These are phyloP conservation scores for Clarias gariepinus DNA, from an alignment of 2,113 vertebrate species.

Conservation along the genomic window DNA sequence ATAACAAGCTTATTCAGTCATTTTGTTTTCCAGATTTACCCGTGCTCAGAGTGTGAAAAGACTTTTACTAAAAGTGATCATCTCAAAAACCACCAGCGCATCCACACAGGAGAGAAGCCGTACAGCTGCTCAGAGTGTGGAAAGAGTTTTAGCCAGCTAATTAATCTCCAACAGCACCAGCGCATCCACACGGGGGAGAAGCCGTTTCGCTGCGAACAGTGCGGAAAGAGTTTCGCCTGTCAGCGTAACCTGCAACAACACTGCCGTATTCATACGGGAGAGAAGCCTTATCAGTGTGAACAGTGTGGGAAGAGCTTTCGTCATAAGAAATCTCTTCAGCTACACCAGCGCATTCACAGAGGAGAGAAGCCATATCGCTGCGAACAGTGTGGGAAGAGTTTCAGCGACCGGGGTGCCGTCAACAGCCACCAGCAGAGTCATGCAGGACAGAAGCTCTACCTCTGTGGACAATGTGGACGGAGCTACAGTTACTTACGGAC, in stretches of 20 bases:
- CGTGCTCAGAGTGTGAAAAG: background rate
- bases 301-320: background rate
- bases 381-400: background rate
- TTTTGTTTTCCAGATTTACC: background rate
- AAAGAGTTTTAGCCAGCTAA: background rate
- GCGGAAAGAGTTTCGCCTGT: background rate
- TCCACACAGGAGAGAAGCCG: background rate
- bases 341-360: background rate
- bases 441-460: background rate
- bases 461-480: background rate
- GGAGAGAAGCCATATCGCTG: background rate
- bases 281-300: background rate
- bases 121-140: background rate
- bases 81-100: background rate
- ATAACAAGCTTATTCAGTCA: no score
- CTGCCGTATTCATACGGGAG: background rate
- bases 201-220: background rate
- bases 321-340: background rate
- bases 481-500: background rate
- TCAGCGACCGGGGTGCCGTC: background rate
- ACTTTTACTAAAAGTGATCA: background rate
- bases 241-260: background rate
- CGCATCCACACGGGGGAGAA: background rate
- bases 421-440: background rate
- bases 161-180: background rate